Percentiles rank a stretch among this genome's conserved stretches.
Evolutionary conservation across 2,888 invertebrate species (phyloP).

Genomic region (Punctoribates punctum): DNA sequence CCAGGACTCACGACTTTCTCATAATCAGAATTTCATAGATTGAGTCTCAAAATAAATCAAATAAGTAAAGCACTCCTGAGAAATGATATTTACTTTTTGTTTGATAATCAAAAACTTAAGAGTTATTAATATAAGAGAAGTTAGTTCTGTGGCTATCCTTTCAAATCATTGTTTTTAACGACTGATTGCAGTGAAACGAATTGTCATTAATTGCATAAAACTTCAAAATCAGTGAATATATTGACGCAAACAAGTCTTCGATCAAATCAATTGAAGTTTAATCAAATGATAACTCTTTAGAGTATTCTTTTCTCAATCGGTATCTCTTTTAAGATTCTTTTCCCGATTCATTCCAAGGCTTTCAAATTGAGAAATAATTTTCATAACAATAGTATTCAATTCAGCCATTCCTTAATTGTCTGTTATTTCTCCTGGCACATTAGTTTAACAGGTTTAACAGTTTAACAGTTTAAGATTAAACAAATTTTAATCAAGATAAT

Average conservation of each 20-base stretch:
- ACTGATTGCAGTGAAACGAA: slow-evolving; percentile 18
- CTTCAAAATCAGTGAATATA: neutral
- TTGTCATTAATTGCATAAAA: slow-evolving; percentile 8
- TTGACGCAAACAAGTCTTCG: neutral
- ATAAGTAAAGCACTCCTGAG: slow-evolving; percentile 6
- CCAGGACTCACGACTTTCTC: neutral
- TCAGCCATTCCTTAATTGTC: too few species aligned
- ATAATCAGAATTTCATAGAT: neutral
- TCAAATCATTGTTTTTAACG: neutral
- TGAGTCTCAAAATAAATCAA: neutral
- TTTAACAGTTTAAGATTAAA: too few species aligned
- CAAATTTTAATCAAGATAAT: too few species aligned
- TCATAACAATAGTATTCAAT: too few species aligned
- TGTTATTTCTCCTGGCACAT: too few species aligned
- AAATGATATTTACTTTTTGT: neutral
- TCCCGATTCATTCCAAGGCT: too few species aligned
- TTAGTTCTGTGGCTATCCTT: neutral
- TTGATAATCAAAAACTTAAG: neutral
- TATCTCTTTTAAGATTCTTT: neutral
- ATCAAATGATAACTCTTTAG: neutral
- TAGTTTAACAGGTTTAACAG: too few species aligned
- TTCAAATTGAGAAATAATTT: too few species aligned
- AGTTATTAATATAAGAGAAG: neutral
- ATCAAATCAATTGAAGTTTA: neutral
- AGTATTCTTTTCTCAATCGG: neutral